Base-by-base conservation (phyloP, 2,113 vertebrate genomes). In the Coreoperca whiteheadi region DNA sequence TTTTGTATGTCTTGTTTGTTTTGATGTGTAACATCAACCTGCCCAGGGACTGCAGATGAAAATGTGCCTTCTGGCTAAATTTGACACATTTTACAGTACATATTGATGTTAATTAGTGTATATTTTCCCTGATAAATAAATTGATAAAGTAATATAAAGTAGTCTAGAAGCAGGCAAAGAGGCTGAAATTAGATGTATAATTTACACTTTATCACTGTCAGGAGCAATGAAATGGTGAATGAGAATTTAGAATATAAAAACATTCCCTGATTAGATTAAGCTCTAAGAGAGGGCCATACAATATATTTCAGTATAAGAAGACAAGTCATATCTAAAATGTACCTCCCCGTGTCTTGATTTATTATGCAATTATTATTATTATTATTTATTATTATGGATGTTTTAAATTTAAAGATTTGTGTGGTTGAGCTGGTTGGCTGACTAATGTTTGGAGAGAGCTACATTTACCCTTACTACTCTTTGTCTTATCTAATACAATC, bases 351-450 rank as follows among this genome's bases (percentile, higher is more conserved):
- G 4, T 34, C 39, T 53, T 74, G 54, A 74, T 75, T 79, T 65
- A 50, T 72, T 43, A 39, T 4, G 16, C 48, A 64, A 32, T 74
- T 69, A n/a, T n/a, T n/a, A n/a, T n/a, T n/a, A n/a, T n/a, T n/a
- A n/a, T n/a, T n/a, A 30, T 64, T 78, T 64, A 71, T 60, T 82
- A 30, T 64, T 46, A 23, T 28, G 43, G 68, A 64, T 15, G 37
- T 70, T 74, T 74, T 10, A 60, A 20, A 6, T 73, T 75, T 61
- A 68, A 70, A 54, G 65, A 76, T 71, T 43, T 74, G 60, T 39
- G 50, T 50, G 54, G 21, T 2, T 41, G 41, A 57, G 59, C 77
- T 28, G 68, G 41, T 65, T 23, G 28, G 25, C 34, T 79, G 39
- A 79, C 34, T 64, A 65, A 77, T 82, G 51, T 79, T 56, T 77